phyloP scores from a whole-genome alignment of 2,113 vertebrate genomes.

The Myrmecobius fasciatus region DNA sequence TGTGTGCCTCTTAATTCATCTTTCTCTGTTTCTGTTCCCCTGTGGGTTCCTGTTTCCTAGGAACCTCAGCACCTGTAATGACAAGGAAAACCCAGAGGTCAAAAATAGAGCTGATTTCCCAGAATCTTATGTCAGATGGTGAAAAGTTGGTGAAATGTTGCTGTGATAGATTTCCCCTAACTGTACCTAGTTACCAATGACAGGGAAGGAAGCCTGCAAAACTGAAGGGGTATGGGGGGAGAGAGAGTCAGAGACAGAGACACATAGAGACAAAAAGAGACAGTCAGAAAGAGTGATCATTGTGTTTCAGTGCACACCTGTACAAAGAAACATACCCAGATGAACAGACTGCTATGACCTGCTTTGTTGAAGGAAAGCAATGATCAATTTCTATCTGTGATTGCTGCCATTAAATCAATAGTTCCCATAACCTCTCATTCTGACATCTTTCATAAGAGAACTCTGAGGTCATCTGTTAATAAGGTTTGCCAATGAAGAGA shows the following conservation, averaged over 20 bases:
- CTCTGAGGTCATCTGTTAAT: conserved; percentile 61
- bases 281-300: background rate
- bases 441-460: conserved; percentile 47
- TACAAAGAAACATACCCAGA: conserved; percentile 8
- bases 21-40: conserved; percentile 61
- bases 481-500: conserved; percentile 44
- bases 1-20: background rate
- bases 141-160: background rate
- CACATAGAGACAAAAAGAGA: background rate
- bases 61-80: background rate
- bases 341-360: conserved; percentile 53
- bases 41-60: background rate
- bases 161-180: background rate
- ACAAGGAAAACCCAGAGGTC: conserved; percentile 62
- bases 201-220: background rate
- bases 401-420: conserved; percentile 70
- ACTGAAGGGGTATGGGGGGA: background rate
- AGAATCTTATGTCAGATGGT: conserved; percentile 55
- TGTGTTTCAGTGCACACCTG: conserved; percentile 16
- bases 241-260: background rate
- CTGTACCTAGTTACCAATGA: background rate
- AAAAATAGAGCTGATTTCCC: conserved; percentile 66
- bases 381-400: conserved; percentile 40
- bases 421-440: conserved; percentile 44
- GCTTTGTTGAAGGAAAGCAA: conserved; percentile 71